A percentile compares a stretch with the other conserved stretches of the same genome.
phyloP scores from a whole-genome alignment of 1,140 invertebrate genomes.

The Trichogramma pretiosum region DNA sequence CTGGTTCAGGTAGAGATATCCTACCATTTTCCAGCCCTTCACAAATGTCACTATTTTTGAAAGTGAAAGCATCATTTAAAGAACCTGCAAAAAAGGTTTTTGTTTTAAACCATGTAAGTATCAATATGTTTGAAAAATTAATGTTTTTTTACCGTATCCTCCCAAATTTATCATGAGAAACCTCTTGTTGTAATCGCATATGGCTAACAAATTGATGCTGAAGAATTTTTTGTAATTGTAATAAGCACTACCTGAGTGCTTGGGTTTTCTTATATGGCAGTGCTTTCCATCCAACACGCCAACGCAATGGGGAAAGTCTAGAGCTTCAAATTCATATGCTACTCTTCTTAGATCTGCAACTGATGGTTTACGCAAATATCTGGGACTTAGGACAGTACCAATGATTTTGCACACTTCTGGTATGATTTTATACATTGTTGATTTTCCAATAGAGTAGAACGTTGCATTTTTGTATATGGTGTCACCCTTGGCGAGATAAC shows the following conservation, averaged over 20 bases:
- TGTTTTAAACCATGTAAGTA: no score
- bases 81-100: background rate
- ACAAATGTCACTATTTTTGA: background rate
- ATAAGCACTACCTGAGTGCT: constrained; percentile 32
- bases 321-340: constrained; percentile 27
- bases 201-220: constrained; percentile 36
- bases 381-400: background rate
- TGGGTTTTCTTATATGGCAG: constrained; percentile 29
- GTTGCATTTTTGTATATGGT: background rate
- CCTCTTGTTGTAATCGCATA: constrained; percentile 32
- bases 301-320: constrained; percentile 35
- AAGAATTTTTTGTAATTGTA: constrained; percentile 44
- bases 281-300: constrained; percentile 36
- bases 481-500: background rate
- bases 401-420: background rate
- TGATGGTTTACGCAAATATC: background rate
- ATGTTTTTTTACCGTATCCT: constrained; percentile 23
- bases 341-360: constrained; percentile 18
- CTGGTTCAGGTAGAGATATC: background rate
- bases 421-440: background rate
- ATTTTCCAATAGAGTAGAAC: background rate
- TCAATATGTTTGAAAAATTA: no score
- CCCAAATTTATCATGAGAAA: constrained; percentile 37
- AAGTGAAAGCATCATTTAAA: background rate
- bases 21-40: background rate